phyloP scores from a whole-genome alignment of 1,140 invertebrate genomes.

The Cecropterus lyciades region DNA sequence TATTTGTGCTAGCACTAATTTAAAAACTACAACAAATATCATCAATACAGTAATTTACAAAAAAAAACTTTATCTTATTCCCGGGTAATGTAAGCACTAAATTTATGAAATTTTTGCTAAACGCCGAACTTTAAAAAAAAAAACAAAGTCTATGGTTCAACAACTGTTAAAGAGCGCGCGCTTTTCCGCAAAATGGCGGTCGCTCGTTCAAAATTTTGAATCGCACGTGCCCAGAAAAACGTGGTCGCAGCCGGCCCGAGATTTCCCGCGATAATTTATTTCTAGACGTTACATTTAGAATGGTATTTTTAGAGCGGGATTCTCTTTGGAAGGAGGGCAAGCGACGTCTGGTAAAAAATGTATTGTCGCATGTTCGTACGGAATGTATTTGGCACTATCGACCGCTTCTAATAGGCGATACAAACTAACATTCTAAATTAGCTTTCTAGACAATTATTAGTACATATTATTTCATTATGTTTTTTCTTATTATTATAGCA shows the following conservation, averaged over 20 bases:
- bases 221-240: slow-evolving; percentile 57
- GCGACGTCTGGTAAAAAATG: slow-evolving; percentile 36
- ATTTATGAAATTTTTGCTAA: no score
- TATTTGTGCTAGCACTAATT: no score
- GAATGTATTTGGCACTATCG: slow-evolving; percentile 29
- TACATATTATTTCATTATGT: no score
- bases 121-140: background rate
- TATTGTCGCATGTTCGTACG: slow-evolving; percentile 24
- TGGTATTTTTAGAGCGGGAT: slow-evolving; percentile 59
- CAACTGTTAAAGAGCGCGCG: slow-evolving; percentile 15
- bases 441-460: background rate
- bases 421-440: background rate
- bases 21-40: no score
- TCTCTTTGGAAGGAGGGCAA: slow-evolving; percentile 53
- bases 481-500: no score
- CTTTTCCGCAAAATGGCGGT: slow-evolving; percentile 49
- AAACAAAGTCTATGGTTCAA: slow-evolving; percentile 6
- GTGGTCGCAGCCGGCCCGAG: slow-evolving; percentile 43
- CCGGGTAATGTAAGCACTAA: no score
- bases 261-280: slow-evolving; percentile 63
- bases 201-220: slow-evolving; percentile 35
- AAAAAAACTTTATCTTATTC: no score
- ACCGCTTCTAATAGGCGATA: slow-evolving; percentile 12
- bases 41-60: no score
- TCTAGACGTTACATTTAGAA: slow-evolving; percentile 67